phyloP scores from a whole-genome alignment of 2,797 vertebrate genomes.

The Propithecus deckenii region DNA sequence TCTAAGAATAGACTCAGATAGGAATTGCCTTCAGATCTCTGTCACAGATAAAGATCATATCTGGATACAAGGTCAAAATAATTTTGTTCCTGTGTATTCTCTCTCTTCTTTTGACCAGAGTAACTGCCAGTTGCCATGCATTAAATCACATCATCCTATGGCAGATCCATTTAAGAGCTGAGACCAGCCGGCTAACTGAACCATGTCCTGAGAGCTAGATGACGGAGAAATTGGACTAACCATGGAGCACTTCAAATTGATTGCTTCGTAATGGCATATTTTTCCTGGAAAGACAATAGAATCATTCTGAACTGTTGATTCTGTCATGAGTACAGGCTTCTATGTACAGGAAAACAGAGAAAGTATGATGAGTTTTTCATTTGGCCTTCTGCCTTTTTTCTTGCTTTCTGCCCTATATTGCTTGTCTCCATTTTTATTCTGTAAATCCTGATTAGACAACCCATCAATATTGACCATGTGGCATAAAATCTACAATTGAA shows the following conservation, averaged over 20 bases:
- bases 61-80: background rate
- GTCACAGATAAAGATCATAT: background rate
- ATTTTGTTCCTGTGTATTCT: background rate
- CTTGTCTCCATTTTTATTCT: background rate
- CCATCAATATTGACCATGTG: background rate
- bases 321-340: background rate
- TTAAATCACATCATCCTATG: constrained; percentile 29
- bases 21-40: background rate
- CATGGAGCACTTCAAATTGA: background rate
- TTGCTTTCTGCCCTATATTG: background rate
- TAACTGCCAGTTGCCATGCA: background rate
- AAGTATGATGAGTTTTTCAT: background rate
- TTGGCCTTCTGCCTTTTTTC: background rate
- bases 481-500: background rate
- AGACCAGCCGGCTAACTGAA: background rate
- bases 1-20: background rate
- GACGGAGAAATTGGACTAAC: background rate
- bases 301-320: background rate
- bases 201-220: background rate
- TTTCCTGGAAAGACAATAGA: constrained; percentile 51
- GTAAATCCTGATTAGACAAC: background rate
- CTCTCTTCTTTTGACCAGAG: background rate
- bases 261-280: constrained; percentile 15
- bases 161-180: background rate
- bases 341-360: background rate